Conservation (phyloP, 2,113 vertebrate species). For the Spea bombifrons region DNA sequence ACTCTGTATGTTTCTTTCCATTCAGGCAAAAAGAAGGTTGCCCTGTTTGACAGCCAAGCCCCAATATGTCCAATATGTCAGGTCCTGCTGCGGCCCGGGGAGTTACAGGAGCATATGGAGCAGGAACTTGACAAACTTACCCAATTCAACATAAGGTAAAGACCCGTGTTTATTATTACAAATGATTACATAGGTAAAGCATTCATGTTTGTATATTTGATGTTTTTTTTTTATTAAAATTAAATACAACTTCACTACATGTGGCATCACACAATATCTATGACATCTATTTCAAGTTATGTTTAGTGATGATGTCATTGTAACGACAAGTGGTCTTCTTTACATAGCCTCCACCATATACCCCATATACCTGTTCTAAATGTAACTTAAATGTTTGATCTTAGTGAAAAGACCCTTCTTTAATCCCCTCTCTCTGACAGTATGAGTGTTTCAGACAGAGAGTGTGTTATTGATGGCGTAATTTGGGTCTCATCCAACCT, state of each 20-base stretch:
- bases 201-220: too few relatives aligned
- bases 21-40: slow-evolving; percentile 93
- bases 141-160: slow-evolving; percentile 87
- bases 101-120: slow-evolving; percentile 97
- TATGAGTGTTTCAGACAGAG: slow-evolving; percentile 38
- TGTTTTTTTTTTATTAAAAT: too few relatives aligned
- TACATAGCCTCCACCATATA: not conserved
- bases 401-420: slow-evolving; percentile 29
- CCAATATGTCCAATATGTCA: slow-evolving; percentile 97
- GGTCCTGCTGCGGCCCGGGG: slow-evolving; percentile 89
- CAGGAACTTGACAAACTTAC: slow-evolving; percentile 94
- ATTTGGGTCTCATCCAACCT: slow-evolving; percentile 69
- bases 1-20: slow-evolving; percentile 35
- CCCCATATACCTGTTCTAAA: not conserved
- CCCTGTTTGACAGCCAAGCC: slow-evolving; percentile 94
- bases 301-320: not conserved
- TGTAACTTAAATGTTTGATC: slow-evolving; percentile 14
- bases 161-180: too few relatives aligned
- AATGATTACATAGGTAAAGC: too few relatives aligned
- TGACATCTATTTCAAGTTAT: not conserved
- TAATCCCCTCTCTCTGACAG: slow-evolving; percentile 30
- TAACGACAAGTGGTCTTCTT: not conserved
- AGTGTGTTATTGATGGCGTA: slow-evolving; percentile 63
- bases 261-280: too few relatives aligned
- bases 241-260: not conserved